Conservation (phyloP, 2,888 invertebrate genomes). For the Alsophila aescularia region DNA sequence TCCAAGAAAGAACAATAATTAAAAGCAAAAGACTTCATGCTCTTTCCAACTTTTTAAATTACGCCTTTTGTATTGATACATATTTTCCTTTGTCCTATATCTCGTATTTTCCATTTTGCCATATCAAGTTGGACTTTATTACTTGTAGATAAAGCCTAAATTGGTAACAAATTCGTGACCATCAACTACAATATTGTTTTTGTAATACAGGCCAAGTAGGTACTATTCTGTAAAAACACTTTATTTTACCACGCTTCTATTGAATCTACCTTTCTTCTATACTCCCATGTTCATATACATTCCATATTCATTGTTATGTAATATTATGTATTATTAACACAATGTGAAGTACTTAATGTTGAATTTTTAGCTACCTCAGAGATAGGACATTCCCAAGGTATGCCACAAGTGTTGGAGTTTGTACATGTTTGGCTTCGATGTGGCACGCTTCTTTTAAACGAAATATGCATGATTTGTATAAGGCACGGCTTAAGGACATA, state of each 20-base stretch:
- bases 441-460: conserved; percentile 71
- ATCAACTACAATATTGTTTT: conserved; percentile 28
- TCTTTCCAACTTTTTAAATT: conserved; percentile 4
- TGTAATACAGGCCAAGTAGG: too few species aligned
- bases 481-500: conserved; percentile 70
- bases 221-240: conserved; percentile 32
- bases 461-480: conserved; percentile 69
- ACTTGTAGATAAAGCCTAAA: conserved; percentile 24
- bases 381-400: conserved; percentile 97
- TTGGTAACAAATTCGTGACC: conserved; percentile 19
- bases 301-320: conserved; percentile 39
- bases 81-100: conserved; percentile 5
- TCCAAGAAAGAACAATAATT: too few species aligned
- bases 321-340: conserved; percentile 42
- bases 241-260: conserved; percentile 44
- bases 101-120: conserved; percentile 3
- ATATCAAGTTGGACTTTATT: conserved; percentile 27
- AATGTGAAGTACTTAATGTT: conserved; percentile 51
- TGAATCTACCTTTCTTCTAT: conserved; percentile 31
- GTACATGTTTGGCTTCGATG: conserved; percentile 72
- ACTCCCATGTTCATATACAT: conserved; percentile 35
- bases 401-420: conserved; percentile 69
- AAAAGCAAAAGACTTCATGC: not conserved
- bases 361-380: conserved; percentile 92
- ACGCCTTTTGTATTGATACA: conserved; percentile 4